Evolutionary conservation across 2,888 invertebrate genomes (phyloP).

Genomic region (Mythimna pallens): DNA sequence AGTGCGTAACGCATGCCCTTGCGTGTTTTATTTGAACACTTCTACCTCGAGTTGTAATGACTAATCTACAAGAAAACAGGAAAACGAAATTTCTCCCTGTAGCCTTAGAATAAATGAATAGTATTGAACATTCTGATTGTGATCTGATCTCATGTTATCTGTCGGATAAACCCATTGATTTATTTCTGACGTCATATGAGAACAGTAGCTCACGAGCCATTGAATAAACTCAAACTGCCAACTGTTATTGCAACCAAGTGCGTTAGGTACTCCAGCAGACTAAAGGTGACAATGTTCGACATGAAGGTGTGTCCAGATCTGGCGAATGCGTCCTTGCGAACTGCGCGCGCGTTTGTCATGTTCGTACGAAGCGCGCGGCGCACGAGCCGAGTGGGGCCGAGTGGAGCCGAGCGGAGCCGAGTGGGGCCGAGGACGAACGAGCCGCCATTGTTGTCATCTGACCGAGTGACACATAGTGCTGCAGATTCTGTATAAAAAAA

Average conservation of each 20-base stretch:
- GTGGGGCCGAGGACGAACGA: too few relatives aligned
- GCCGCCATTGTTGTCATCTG: too few relatives aligned
- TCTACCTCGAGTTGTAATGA: not conserved
- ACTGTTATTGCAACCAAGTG: not conserved
- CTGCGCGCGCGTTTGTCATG: too few relatives aligned
- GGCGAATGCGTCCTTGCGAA: too few relatives aligned
- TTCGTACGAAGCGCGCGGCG: too few relatives aligned
- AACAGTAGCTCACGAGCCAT: not conserved
- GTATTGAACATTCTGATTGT: not conserved
- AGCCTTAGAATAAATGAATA: not conserved
- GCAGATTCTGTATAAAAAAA: too few relatives aligned
- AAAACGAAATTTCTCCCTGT: not conserved
- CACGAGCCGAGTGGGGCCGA: too few relatives aligned
- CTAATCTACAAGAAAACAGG: not conserved
- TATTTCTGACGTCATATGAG: not conserved
- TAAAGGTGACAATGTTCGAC: too few relatives aligned
- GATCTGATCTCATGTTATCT: not conserved
- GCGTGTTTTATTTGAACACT: constrained; percentile 42
- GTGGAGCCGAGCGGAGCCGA: too few relatives aligned
- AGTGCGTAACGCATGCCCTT: constrained; percentile 39
- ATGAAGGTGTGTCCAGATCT: too few relatives aligned
- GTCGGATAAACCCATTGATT: not conserved
- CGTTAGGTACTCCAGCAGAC: too few relatives aligned
- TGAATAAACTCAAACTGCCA: not conserved
- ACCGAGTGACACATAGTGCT: too few relatives aligned